phyloP scores from a whole-genome alignment of 2,797 vertebrate genomes.

The Gymnoscopelus braueri region DNA sequence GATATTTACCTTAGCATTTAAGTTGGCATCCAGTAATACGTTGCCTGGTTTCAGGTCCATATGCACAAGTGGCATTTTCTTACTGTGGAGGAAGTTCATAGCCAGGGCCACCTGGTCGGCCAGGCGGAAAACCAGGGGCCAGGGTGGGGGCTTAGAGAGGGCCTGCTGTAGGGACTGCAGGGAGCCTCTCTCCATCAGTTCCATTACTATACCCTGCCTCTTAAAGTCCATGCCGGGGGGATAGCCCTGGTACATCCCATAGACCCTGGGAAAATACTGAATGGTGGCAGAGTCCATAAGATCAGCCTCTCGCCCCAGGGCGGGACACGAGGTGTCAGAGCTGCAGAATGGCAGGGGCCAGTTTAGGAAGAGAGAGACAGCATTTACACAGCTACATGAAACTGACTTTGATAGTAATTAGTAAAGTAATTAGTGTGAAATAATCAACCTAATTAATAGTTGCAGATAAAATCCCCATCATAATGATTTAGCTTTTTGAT shows the following conservation, averaged over 20 bases:
- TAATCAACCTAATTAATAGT: not conserved
- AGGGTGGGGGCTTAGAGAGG: conserved; percentile 54
- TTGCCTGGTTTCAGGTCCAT: conserved; percentile 80
- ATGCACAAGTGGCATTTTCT: conserved; percentile 63
- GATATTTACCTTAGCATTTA: conserved; percentile 69
- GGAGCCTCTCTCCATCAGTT: conserved; percentile 74
- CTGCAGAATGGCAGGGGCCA: not conserved
- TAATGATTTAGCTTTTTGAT: too few species aligned
- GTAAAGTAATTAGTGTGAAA: not conserved
- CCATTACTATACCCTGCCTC: conserved; percentile 75
- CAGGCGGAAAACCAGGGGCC: conserved; percentile 71
- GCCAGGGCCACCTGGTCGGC: conserved; percentile 72
- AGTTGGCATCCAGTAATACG: conserved; percentile 67
- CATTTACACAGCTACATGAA: not conserved
- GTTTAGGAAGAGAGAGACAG: not conserved
- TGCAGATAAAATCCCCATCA: too few species aligned
- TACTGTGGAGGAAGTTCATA: conserved; percentile 78
- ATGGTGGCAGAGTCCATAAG: conserved; percentile 61
- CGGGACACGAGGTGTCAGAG: not conserved
- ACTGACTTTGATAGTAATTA: not conserved
- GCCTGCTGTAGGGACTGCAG: conserved; percentile 53
- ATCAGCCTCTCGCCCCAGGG: conserved; percentile 46
- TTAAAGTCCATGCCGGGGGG: rapidly evolving
- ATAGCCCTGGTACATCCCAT: conserved; percentile 60
- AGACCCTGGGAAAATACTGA: conserved; percentile 64